phyloP scores from a whole-genome alignment of 2,888 invertebrate species.

The Cartodere bifasciata region DNA sequence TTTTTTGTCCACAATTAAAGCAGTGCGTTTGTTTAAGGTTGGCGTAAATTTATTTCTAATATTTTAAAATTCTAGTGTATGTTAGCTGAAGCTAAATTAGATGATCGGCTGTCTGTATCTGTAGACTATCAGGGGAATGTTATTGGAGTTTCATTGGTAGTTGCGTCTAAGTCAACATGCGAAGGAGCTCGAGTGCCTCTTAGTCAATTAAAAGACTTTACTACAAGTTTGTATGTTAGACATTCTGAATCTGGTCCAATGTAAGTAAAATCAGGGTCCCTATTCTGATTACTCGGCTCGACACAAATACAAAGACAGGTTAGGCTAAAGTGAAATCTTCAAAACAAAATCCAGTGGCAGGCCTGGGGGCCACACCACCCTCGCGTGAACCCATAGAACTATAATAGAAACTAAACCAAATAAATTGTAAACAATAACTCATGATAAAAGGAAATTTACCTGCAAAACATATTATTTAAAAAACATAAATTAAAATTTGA shows the following conservation, averaged over 20 bases:
- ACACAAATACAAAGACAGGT: too few species aligned
- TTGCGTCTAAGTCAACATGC: slow-evolving; percentile 35
- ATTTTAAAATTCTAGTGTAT: slow-evolving; percentile 45
- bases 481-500: too few species aligned
- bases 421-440: too few species aligned
- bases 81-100: slow-evolving; percentile 60
- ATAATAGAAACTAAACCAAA: too few species aligned
- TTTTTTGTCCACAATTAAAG: slow-evolving; percentile 69
- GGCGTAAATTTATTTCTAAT: slow-evolving; percentile 2
- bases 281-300: slow-evolving; percentile 6
- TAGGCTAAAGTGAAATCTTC: too few species aligned
- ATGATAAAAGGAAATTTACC: too few species aligned
- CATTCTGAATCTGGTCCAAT: slow-evolving; percentile 73
- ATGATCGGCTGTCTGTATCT: slow-evolving; percentile 68
- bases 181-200: slow-evolving; percentile 34
- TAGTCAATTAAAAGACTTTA: slow-evolving; percentile 44
- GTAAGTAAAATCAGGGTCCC: slow-evolving; percentile 36
- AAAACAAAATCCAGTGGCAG: too few species aligned
- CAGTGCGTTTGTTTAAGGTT: slow-evolving; percentile 35
- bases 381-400: too few species aligned
- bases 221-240: slow-evolving; percentile 65
- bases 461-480: too few species aligned
- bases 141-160: slow-evolving; percentile 52
- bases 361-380: too few species aligned
- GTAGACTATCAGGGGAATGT: slow-evolving; percentile 69